Conservation (phyloP, 2,888 invertebrate species). For the Pemphredon lugubris region DNA sequence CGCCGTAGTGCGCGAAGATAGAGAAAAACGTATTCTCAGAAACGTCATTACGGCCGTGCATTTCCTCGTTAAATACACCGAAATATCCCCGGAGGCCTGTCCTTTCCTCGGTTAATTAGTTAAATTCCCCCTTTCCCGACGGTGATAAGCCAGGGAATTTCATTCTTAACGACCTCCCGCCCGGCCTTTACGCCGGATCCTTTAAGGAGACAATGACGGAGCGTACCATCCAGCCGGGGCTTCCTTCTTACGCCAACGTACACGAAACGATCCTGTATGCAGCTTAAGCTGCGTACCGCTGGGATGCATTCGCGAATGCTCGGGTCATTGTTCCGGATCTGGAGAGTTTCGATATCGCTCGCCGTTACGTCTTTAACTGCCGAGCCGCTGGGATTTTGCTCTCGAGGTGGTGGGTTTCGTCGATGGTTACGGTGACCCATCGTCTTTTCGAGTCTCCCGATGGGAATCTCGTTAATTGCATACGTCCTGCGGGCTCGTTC, state of each 20-base stretch:
- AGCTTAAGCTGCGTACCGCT: conserved; percentile 42
- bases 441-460: conserved; percentile 28
- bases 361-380: conserved; percentile 50
- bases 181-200: conserved; percentile 50
- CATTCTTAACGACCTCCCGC: conserved; percentile 67
- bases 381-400: conserved; percentile 3
- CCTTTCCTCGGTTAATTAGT: conserved; percentile 70
- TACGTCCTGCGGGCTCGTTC: too few species aligned
- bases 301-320: conserved; percentile 58
- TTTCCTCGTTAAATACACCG: conserved; percentile 68
- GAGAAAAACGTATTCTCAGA: conserved; percentile 40
- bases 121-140: conserved; percentile 65
- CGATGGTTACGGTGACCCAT: conserved; percentile 45
- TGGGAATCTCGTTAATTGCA: background rate
- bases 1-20: too few species aligned
- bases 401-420: background rate
- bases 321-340: conserved; percentile 54
- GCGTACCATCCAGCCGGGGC: conserved; percentile 30
- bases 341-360: conserved; percentile 48
- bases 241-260: conserved; percentile 32
- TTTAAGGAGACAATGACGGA: conserved; percentile 66
- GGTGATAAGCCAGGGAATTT: conserved; percentile 69
- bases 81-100: conserved; percentile 63
- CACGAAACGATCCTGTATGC: conserved; percentile 43
- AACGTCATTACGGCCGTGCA: conserved; percentile 66